These are phyloP conservation scores for Hormiphora californensis DNA, from an alignment of 37 sponge, comb jelly and placozoan species.

Conservation along the genomic window DNA sequence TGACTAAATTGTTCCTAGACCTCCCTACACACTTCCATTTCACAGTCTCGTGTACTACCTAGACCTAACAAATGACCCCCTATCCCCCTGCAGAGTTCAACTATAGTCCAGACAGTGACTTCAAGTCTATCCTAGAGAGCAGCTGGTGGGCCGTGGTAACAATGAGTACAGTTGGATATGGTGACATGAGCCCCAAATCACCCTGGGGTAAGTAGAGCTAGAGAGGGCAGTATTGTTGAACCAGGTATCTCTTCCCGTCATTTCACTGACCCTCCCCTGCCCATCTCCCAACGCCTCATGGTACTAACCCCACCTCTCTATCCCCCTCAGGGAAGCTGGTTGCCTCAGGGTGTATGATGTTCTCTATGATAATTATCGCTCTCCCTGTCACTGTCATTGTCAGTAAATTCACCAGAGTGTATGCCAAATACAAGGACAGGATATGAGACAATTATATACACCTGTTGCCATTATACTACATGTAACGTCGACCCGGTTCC, in stretches of 20 bases:
- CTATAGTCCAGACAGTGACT: background rate
- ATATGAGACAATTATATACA: no score
- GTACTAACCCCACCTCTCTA: background rate
- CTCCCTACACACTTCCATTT: background rate
- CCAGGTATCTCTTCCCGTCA: no score
- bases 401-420: conserved; percentile 37
- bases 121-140: background rate
- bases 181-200: background rate
- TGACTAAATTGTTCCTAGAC: background rate
- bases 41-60: background rate
- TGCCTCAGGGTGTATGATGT: conserved; percentile 49
- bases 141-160: conserved; percentile 7
- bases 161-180: background rate
- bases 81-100: conserved; percentile 17
- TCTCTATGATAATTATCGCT: conserved; percentile 38
- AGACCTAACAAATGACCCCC: background rate
- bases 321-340: conserved; percentile 35
- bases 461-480: no score
- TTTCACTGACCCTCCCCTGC: no score
- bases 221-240: no score
- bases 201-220: background rate
- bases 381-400: conserved; percentile 45
- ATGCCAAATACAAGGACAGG: conserved; percentile 50
- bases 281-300: no score
- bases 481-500: no score